phyloP scores from a whole-genome alignment of 2,888 invertebrate species.

The Campoletis raptor region DNA sequence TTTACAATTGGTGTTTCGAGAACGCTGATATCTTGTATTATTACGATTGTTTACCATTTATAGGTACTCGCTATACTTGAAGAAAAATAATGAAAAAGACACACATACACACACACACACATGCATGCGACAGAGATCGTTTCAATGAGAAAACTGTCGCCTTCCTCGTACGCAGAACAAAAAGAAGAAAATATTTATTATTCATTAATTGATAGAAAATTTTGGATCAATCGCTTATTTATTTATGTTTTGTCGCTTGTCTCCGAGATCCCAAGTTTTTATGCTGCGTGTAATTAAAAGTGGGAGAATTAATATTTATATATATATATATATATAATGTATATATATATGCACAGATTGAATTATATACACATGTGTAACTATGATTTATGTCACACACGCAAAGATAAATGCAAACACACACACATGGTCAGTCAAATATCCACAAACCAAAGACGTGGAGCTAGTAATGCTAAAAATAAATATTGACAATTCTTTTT shows the following conservation, averaged over 20 bases:
- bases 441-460: constrained; percentile 84
- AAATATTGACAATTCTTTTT: constrained; percentile 57
- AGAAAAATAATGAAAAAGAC: constrained; percentile 1
- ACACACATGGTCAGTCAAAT: constrained; percentile 78
- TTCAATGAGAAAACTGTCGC: constrained; percentile 8
- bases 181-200: constrained; percentile 53
- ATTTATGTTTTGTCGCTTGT: constrained; percentile 47
- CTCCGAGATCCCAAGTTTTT: constrained; percentile 14
- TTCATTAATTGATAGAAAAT: constrained; percentile 40
- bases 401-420: constrained; percentile 8
- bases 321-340: constrained; percentile 46
- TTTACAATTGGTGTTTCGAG: constrained; percentile 43
- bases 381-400: constrained; percentile 67
- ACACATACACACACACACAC: constrained; percentile 1
- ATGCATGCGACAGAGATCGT: constrained; percentile 15
- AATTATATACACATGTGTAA: constrained; percentile 54
- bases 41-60: constrained; percentile 47
- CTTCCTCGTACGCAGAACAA: constrained; percentile 44
- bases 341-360: constrained; percentile 65
- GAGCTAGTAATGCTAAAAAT: constrained; percentile 81
- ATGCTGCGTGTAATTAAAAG: constrained; percentile 32
- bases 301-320: constrained; percentile 56
- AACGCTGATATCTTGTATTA: constrained; percentile 34
- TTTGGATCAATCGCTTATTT: constrained; percentile 34
- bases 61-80: constrained; percentile 21